These are phyloP conservation scores for Gallinago media DNA, from an alignment of 2,113 vertebrate genomes.

Conservation along the genomic window DNA sequence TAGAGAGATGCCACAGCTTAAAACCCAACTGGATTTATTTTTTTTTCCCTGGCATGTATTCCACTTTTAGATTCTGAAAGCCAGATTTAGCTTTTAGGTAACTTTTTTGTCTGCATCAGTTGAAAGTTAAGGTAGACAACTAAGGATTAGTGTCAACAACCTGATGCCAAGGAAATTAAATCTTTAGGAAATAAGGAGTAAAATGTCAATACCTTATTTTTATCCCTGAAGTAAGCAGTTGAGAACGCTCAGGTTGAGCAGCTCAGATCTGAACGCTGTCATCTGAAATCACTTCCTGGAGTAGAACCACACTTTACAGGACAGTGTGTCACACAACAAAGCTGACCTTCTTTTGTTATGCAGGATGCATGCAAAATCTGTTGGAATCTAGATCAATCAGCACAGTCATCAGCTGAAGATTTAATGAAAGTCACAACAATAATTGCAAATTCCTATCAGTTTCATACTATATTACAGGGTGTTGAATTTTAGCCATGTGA, in stretches of 20 bases:
- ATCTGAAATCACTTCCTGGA: constrained; percentile 51
- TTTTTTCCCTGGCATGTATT: background rate
- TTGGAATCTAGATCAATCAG: constrained; percentile 68
- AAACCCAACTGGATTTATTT: background rate
- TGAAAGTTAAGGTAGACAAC: background rate
- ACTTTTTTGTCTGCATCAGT: background rate
- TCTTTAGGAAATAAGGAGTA: constrained; percentile 2
- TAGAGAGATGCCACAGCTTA: background rate
- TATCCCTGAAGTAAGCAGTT: background rate
- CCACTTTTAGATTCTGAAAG: background rate
- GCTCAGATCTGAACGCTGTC: background rate
- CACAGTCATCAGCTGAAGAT: constrained; percentile 71
- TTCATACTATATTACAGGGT: constrained; percentile 60
- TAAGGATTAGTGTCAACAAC: background rate
- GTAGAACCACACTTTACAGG: constrained; percentile 51
- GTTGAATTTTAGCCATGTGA: constrained; percentile 47
- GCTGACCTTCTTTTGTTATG: constrained; percentile 53
- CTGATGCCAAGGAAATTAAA: background rate
- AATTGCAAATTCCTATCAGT: constrained; percentile 68
- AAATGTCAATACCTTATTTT: background rate
- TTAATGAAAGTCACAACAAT: constrained; percentile 76
- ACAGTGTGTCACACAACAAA: constrained; percentile 36
- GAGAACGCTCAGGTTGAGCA: background rate
- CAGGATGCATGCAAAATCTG: constrained; percentile 69
- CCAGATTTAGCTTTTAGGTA: background rate